A percentile compares a stretch with the other conserved stretches of the same genome.
Conservation (phyloP, 53 echinoderm and acorn worm species). For the Astropecten irregularis region DNA sequence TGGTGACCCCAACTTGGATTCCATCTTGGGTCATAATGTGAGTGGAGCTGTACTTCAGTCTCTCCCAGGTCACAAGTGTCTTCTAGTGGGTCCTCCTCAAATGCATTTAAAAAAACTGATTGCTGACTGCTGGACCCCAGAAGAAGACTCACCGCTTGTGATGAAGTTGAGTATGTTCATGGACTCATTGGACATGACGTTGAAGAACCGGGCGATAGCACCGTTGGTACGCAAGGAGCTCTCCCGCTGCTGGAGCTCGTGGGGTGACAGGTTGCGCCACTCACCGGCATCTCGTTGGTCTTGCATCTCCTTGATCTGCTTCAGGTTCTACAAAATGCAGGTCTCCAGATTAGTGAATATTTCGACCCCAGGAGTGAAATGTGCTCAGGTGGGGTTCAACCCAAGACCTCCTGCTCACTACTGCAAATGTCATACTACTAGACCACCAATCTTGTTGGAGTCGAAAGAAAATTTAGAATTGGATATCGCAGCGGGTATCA, state of each 20-base stretch:
- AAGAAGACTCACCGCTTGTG: slow-evolving; percentile 70
- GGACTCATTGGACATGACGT: slow-evolving; percentile 97
- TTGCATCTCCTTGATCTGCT: slow-evolving; percentile 86
- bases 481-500: no score
- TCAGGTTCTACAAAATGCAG: slow-evolving; percentile 70
- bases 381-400: background rate
- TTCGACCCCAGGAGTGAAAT: background rate
- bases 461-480: no score
- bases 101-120: no score
- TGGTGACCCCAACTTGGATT: no score
- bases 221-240: slow-evolving; percentile 65
- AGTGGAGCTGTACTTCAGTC: no score
- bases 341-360: background rate
- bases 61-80: no score
- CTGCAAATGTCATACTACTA: no score
- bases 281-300: slow-evolving; percentile 72
- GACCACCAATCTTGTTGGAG: no score
- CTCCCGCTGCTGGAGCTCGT: slow-evolving; percentile 81
- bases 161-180: slow-evolving; percentile 85
- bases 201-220: slow-evolving; percentile 87
- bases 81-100: no score
- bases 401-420: background rate
- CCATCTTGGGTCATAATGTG: no score
- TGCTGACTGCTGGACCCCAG: no score
- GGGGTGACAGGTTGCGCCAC: slow-evolving; percentile 63